phyloP scores from a whole-genome alignment of 2,888 invertebrate genomes.

The Monoplex corrugatus region DNA sequence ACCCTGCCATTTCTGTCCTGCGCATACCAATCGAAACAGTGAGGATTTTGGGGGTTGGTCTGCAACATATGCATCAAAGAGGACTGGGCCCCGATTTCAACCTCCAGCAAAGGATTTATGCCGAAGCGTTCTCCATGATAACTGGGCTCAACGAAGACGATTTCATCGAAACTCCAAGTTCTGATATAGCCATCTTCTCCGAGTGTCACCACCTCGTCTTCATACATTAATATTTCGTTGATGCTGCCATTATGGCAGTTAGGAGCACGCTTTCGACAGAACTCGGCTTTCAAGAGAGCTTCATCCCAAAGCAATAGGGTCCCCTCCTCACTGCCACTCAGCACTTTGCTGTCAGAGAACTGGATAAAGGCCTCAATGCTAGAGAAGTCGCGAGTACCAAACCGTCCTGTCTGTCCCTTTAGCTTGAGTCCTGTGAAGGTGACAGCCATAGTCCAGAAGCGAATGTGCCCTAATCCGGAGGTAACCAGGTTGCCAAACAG shows the following conservation, averaged over 20 bases:
- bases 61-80: slow-evolving; percentile 52
- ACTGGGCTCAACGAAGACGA: slow-evolving; percentile 49
- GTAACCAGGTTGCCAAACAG: slow-evolving; percentile 51
- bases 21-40: slow-evolving; percentile 49
- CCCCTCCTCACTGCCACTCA: slow-evolving; percentile 56
- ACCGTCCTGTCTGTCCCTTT: slow-evolving; percentile 53
- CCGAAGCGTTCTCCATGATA: background rate
- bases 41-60: background rate
- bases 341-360: slow-evolving; percentile 56
- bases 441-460: slow-evolving; percentile 57
- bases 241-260: slow-evolving; percentile 54
- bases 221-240: slow-evolving; percentile 41
- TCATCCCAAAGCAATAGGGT: slow-evolving; percentile 58
- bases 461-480: slow-evolving; percentile 54
- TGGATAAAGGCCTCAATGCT: slow-evolving; percentile 55
- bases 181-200: slow-evolving; percentile 55
- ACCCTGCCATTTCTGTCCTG: slow-evolving; percentile 56
- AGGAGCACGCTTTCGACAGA: slow-evolving; percentile 22
- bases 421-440: slow-evolving; percentile 59
- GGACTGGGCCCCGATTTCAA: slow-evolving; percentile 24
- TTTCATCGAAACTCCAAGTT: slow-evolving; percentile 49
- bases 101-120: slow-evolving; percentile 45
- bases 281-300: slow-evolving; percentile 52
- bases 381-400: slow-evolving; percentile 48
- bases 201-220: slow-evolving; percentile 53